A percentile compares a stretch with the other conserved stretches of the same genome.
Conservation (phyloP, 2,797 vertebrate genomes). For the Micrastur ruficollis region DNA sequence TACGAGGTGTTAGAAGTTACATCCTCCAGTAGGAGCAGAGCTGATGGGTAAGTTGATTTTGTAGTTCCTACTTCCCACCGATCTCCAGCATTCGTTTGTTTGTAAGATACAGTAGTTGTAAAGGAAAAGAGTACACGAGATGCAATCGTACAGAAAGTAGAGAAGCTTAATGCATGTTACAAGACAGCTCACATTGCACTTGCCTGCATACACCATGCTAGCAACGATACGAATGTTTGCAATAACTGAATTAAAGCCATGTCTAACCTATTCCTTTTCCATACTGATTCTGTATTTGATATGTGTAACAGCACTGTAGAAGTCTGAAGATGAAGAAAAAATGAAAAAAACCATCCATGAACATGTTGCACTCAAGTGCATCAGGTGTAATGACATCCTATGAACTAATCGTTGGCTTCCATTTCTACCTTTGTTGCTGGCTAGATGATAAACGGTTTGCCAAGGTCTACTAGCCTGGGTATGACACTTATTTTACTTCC, state of each 20-base stretch:
- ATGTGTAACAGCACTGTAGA: rapidly evolving
- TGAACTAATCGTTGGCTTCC: background rate
- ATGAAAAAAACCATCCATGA: rapidly evolving
- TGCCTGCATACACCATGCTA: background rate
- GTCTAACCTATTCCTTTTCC: background rate
- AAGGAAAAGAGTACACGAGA: background rate
- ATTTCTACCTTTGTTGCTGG: background rate
- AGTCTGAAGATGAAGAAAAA: background rate
- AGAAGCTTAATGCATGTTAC: background rate
- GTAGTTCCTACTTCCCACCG: background rate
- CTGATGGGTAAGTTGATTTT: background rate
- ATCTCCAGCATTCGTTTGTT: background rate
- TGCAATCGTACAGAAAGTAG: background rate
- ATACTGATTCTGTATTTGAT: background rate
- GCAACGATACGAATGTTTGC: background rate
- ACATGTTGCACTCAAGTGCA: background rate
- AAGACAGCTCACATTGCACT: background rate
- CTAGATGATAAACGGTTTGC: background rate
- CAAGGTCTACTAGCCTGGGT: background rate
- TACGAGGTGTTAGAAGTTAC: background rate
- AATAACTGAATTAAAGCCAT: background rate
- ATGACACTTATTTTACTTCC: background rate
- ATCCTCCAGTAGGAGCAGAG: background rate
- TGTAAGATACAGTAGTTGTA: background rate
- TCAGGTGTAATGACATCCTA: background rate